A percentile compares a stretch with the other conserved stretches of the same genome.
phyloP scores from a whole-genome alignment of 2,113 vertebrate species.

The Myotis lucifugus region DNA sequence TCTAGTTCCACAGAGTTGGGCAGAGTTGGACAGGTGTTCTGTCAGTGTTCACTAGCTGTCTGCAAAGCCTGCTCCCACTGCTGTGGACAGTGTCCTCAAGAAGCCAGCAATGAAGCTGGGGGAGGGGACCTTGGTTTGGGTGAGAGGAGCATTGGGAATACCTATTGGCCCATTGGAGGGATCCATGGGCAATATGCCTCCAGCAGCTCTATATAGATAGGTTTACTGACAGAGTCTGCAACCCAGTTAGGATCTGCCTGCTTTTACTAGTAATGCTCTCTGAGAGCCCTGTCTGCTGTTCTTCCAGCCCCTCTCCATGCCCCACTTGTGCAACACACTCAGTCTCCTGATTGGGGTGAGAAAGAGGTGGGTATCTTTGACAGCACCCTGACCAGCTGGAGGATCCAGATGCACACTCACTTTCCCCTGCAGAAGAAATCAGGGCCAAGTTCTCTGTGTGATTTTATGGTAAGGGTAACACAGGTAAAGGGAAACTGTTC shows the following conservation, averaged over 20 bases:
- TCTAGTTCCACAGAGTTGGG: neutral
- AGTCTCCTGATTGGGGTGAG: neutral
- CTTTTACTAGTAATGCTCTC: neutral
- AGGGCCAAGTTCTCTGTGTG: neutral
- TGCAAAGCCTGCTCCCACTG: neutral
- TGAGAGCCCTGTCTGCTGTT: neutral
- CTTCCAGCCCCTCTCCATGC: neutral
- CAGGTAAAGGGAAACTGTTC: neutral
- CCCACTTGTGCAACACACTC: neutral
- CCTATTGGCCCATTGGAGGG: neutral
- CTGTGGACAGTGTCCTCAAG: neutral
- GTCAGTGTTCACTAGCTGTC: neutral
- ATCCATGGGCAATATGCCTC: neutral
- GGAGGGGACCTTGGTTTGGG: neutral
- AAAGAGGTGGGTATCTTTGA: neutral
- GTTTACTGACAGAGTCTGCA: neutral
- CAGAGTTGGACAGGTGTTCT: neutral
- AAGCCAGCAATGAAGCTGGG: neutral
- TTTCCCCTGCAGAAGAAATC: neutral
- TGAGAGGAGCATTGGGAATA: neutral
- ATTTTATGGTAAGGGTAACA: neutral
- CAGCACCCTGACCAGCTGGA: neutral
- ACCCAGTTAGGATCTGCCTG: neutral
- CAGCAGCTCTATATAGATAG: neutral
- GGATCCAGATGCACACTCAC: neutral